phyloP scores from a whole-genome alignment of 1,140 invertebrate genomes.

The Cotesia glomerata region DNA sequence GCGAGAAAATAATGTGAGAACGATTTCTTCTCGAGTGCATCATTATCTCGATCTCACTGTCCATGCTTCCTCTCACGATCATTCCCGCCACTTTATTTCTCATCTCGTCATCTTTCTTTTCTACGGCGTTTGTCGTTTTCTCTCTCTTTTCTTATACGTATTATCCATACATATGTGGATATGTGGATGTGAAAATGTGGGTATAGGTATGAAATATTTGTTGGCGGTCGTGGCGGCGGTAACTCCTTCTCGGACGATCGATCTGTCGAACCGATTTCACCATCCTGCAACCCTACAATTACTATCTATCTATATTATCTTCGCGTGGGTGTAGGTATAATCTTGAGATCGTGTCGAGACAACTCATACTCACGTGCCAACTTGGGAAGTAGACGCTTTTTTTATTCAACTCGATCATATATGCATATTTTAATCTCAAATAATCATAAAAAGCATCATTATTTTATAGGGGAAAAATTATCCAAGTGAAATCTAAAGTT shows the following conservation, averaged over 20 bases:
- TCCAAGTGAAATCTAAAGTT: too few relatives aligned
- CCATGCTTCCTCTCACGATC: constrained; percentile 12
- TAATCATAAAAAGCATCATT: too few relatives aligned
- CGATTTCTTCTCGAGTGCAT: constrained; percentile 34
- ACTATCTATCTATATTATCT: constrained; percentile 52
- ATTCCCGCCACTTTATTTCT: not conserved
- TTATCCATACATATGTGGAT: not conserved
- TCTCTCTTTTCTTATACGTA: not conserved
- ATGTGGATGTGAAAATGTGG: not conserved
- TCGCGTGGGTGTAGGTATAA: constrained; percentile 41
- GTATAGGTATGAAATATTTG: not conserved
- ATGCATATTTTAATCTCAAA: not conserved
- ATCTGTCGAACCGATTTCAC: constrained; percentile 37
- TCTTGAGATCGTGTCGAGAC: constrained; percentile 24
- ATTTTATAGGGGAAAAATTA: too few relatives aligned
- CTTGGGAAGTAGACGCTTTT: constrained; percentile 10
- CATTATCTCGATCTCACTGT: constrained; percentile 37
- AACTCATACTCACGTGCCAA: constrained; percentile 14
- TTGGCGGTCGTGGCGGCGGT: not conserved
- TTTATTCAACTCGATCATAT: not conserved
- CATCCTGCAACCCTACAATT: constrained; percentile 46
- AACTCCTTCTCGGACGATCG: constrained; percentile 24
- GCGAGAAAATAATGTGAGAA: constrained; percentile 42
- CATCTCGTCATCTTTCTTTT: constrained; percentile 4
- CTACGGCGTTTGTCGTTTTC: not conserved